A percentile compares a stretch with the other conserved stretches of the same genome.
These are phyloP conservation scores for Trachemys scripta DNA, from an alignment of 2,113 vertebrate genomes.

Conservation along the genomic window DNA sequence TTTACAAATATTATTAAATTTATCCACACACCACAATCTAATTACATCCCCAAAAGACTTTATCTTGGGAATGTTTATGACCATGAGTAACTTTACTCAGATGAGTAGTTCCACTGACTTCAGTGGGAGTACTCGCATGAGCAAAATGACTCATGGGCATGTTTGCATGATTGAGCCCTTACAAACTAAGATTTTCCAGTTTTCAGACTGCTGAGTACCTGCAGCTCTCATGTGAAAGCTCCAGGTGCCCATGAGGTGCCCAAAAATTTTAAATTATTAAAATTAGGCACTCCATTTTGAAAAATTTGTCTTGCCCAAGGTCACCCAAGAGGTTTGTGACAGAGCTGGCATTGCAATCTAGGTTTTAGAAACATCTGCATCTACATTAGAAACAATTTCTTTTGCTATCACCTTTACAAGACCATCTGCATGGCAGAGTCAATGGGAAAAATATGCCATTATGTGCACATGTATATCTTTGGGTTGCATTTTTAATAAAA, in stretches of 20 bases:
- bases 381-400: background rate
- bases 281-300: background rate
- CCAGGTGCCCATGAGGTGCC: no score
- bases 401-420: background rate
- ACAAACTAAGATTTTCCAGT: background rate
- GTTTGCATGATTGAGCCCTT: background rate
- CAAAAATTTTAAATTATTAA: no score
- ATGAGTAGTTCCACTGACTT: no score
- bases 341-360: background rate
- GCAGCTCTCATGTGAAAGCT: background rate
- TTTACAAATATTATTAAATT: background rate
- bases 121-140: no score
- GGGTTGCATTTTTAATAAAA: background rate
- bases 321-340: fast-evolving
- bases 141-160: background rate
- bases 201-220: no score
- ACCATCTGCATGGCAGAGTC: background rate
- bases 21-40: background rate
- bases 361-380: background rate
- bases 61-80: background rate
- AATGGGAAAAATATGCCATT: background rate
- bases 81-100: no score
- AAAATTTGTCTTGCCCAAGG: background rate
- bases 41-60: background rate
- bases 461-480: background rate